Conservation (phyloP, 1,140 invertebrate species). For the Bombus confusus region DNA sequence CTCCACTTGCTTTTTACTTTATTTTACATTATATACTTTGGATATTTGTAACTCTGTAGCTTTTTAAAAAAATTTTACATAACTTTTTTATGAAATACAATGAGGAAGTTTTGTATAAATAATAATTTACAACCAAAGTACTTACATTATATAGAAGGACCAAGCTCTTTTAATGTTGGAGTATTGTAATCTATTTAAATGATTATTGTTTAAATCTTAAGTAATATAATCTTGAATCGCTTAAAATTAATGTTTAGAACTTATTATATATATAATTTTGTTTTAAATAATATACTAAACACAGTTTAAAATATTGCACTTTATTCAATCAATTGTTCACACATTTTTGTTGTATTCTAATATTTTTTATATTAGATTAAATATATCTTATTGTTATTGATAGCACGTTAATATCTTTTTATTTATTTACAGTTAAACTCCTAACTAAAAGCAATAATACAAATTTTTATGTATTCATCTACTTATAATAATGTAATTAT, state of each 20-base stretch:
- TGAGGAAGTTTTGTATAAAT: constrained; percentile 20
- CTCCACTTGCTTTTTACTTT: constrained; percentile 27
- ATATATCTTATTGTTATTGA: constrained; percentile 41
- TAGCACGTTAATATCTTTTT: not conserved
- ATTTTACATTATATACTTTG: constrained; percentile 23
- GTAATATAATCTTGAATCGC: not conserved
- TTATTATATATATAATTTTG: not conserved
- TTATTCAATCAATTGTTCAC: constrained; percentile 2
- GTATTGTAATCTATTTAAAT: constrained; percentile 23
- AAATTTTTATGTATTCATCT: not conserved
- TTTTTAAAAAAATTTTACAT: not conserved
- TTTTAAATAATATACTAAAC: not conserved
- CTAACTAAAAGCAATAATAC: not conserved
- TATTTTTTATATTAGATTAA: constrained; percentile 34
- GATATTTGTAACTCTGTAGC: constrained; percentile 24
- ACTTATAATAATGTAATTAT: not conserved
- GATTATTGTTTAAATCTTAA: constrained; percentile 14
- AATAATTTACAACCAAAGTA: constrained; percentile 38
- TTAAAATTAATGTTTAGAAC: not conserved
- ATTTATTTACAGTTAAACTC: constrained; percentile 7
- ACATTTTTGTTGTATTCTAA: constrained; percentile 27
- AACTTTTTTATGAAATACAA: constrained; percentile 12
- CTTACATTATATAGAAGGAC: constrained; percentile 6
- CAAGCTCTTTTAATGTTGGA: not conserved
- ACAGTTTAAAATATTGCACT: not conserved